Conservation (phyloP, 2,888 invertebrate species). For the Erpobdella octoculata region DNA sequence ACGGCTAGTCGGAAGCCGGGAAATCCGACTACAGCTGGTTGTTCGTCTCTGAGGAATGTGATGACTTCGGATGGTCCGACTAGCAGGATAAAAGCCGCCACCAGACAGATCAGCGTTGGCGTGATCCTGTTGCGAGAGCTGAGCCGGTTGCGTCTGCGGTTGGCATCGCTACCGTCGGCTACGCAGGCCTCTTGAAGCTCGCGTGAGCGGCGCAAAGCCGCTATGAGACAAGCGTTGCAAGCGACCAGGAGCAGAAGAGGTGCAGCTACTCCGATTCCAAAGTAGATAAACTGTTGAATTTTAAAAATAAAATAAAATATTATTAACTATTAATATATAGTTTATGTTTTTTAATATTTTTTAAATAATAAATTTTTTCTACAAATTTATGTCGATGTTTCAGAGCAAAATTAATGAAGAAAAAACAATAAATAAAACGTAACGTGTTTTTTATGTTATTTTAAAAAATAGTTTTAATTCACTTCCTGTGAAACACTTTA, state of each 20-base stretch:
- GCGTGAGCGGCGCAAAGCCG: conserved; percentile 40
- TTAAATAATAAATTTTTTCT: neutral
- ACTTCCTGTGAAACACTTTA: too few species aligned
- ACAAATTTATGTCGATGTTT: too few species aligned
- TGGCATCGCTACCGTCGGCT: neutral
- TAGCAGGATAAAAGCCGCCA: conserved; percentile 47
- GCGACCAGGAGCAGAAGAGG: conserved; percentile 45
- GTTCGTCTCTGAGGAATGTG: conserved; percentile 21
- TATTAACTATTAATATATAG: neutral
- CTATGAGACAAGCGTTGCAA: conserved; percentile 46
- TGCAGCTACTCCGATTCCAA: conserved; percentile 45
- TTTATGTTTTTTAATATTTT: neutral
- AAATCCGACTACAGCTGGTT: neutral
- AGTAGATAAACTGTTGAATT: conserved; percentile 42
- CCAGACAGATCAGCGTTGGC: conserved; percentile 47
- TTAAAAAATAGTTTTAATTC: too few species aligned
- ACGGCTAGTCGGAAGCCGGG: conserved; percentile 19
- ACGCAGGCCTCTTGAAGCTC: neutral
- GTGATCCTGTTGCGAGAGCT: conserved; percentile 42
- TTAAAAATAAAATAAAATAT: neutral
- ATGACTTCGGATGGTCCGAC: conserved; percentile 49
- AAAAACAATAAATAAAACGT: too few species aligned
- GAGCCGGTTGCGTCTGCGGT: neutral
- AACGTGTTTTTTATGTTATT: too few species aligned
- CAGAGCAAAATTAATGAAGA: too few species aligned